Base-by-base conservation (phyloP, 2,113 vertebrate genomes). In the Laticauda colubrina region DNA sequence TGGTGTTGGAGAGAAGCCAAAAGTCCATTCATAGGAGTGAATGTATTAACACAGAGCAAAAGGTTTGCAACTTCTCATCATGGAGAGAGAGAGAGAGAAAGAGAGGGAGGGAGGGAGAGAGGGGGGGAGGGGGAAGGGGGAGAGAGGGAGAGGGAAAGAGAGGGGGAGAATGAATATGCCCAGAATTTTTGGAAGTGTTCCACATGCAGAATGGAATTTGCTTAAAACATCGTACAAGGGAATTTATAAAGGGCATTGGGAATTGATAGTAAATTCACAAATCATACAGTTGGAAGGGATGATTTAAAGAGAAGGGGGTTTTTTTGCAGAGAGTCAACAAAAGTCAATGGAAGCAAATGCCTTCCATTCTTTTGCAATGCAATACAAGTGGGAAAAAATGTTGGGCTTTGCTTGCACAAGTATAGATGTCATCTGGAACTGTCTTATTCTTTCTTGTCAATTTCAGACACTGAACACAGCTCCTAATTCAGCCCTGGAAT, bases 121-220 rank as follows among this genome's bases (percentile, higher is more conserved):
- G 48, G 5, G 48, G 9, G 8, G 48, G 48, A 9, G 48, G 7
- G 1, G 1, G 48, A 1, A 7, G 48, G 8, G 48, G 48, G 1
- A 51, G 48, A 51, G 48, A 51, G 48, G 48, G 20, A 57, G 56
- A 21, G 21, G 2, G 56, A 57, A 21, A 57, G 56, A 57, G 56
- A 57, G 55, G 20, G 55, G 6, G 21, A 57, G 56, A 23, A 7
- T 23, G 23, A 75, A 24, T 90, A 91, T 87, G 21, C 56, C 9
- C 34, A 92, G 20, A 92, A 92, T 59, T 43, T 94, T 93, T 94
- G 95, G 87, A 75, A 81, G 26, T 93, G 11, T 95, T 69, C 69
- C 89, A 93, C 95, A 43, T 95, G 95, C 93, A 89, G 95, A 69
- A 61, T 94, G 93, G 91, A 95, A 91, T 45, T 43, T 15, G 88